Base-by-base conservation (phyloP, 2,113 vertebrate genomes). In the Nipponia nippon region DNA sequence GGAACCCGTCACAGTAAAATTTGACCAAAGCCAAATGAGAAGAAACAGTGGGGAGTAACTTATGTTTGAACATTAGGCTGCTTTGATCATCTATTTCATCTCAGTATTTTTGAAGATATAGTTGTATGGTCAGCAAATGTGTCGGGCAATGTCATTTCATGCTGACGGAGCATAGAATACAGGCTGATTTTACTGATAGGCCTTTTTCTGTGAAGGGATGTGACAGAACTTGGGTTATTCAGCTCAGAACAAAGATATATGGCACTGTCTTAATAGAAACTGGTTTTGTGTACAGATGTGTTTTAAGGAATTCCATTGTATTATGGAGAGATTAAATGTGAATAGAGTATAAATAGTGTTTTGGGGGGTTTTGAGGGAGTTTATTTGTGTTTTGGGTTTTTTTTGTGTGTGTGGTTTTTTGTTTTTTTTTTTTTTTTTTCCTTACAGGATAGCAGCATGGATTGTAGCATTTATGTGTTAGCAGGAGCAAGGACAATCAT, bases 51-150 rank as follows among this genome's bases (percentile, higher is more conserved):
- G 84, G 85, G 75, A 75, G 30, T 66, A 53, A 93, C 50, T 80
- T 84, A 52, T 16, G n/a, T 72, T 91, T 84, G 93, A 88, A 94
- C 87, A 70, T 94, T 76, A 77, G 36, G 34, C 62, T 55, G 47
- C 87, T 95, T 94, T 95, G 88, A 94, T 88, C 23, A 78, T 95
- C 73, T 89, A 4, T 88, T 95, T 96, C 49, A 89, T 29, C 88
- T 86, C 66, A 40, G 81, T 83, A 66, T 73, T 86, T 73, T 46
- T 96, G 83, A 84, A 89, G 95, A 75, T 96, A 78, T 8, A 93
- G 79, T 94, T 97, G 80, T 95, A 92, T 96, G 95, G 82, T 97
- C 46, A 94, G 86, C 90, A 97, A n/a, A 82, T 76, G 67, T 80
- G 52, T 89, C 85, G 65, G 62, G 89, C 67, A 58, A 82, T 93